These are phyloP conservation scores for Aegotheles bennettii DNA, from an alignment of 2,113 vertebrate genomes.

Conservation along the genomic window DNA sequence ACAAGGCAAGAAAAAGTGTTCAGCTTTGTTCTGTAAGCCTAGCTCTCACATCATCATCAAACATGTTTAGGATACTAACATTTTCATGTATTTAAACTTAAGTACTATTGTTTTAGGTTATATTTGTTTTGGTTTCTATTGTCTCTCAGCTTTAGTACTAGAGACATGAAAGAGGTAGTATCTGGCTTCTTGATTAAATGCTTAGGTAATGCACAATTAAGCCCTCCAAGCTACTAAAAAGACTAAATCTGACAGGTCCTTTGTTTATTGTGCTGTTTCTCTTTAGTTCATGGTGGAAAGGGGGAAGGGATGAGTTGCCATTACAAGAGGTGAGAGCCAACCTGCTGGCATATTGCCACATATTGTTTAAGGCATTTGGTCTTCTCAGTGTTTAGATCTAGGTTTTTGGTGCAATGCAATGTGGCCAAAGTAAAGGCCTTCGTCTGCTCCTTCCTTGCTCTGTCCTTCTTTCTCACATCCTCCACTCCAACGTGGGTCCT, in stretches of 20 bases:
- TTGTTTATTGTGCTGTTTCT: not conserved
- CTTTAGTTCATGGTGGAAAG: not conserved
- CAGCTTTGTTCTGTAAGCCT: not conserved
- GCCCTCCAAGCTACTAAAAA: not conserved
- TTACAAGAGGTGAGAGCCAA: not conserved
- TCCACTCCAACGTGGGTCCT: rapidly evolving
- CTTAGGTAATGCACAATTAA: not conserved
- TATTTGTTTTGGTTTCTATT: not conserved
- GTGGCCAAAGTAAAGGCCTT: not conserved
- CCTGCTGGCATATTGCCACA: not conserved
- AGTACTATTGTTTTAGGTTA: not conserved
- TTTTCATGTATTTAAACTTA: not conserved
- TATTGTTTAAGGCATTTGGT: not conserved
- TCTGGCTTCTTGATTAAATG: not conserved
- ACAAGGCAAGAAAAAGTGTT: not conserved
- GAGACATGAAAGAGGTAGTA: not conserved
- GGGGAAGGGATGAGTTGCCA: rapidly evolving
- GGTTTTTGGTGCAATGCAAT: not conserved
- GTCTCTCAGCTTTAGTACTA: not conserved
- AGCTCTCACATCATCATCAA: not conserved
- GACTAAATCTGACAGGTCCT: not conserved
- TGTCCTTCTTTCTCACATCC: not conserved
- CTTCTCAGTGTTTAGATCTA: not conserved
- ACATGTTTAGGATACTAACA: not conserved
- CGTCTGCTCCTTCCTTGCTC: not conserved